A percentile compares a stretch with the other conserved stretches of the same genome.
Evolutionary conservation across 2,113 vertebrate genomes (phyloP).

Genomic region (Tetrao urogallus): DNA sequence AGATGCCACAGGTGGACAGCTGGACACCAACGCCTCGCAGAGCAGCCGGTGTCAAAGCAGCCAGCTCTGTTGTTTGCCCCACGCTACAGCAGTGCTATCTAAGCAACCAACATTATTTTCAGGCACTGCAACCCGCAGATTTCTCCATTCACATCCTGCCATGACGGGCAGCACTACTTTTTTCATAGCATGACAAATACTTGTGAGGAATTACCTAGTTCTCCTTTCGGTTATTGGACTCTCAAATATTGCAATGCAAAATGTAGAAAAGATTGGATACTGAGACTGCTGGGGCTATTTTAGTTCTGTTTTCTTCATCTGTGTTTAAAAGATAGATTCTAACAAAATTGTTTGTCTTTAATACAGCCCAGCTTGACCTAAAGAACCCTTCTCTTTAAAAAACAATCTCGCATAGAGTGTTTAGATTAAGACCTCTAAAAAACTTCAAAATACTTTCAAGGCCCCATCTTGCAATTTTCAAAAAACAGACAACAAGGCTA

Average conservation of each 20-base stretch:
- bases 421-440: conserved; percentile 60
- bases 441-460: conserved; percentile 50
- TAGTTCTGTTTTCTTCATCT: conserved; percentile 36
- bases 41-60: not conserved
- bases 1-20: not conserved
- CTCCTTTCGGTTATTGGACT: not conserved
- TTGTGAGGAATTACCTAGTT: not conserved
- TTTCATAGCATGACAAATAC: not conserved
- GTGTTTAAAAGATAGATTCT: conserved; percentile 56
- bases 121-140: conserved; percentile 12
- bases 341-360: conserved; percentile 70
- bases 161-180: accelerated
- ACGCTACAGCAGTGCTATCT: not conserved
- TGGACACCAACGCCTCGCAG: not conserved
- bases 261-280: conserved; percentile 3
- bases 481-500: conserved; percentile 33
- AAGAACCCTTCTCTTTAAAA: conserved; percentile 53
- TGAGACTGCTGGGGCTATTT: conserved; percentile 30
- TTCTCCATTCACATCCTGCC: not conserved
- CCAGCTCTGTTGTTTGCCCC: not conserved
- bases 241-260: not conserved
- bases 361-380: conserved; percentile 46
- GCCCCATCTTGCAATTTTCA: not conserved
- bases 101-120: not conserved
- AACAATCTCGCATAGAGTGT: conserved; percentile 38